phyloP scores from a whole-genome alignment of 2,888 invertebrate genomes.

The Drosophila recens region DNA sequence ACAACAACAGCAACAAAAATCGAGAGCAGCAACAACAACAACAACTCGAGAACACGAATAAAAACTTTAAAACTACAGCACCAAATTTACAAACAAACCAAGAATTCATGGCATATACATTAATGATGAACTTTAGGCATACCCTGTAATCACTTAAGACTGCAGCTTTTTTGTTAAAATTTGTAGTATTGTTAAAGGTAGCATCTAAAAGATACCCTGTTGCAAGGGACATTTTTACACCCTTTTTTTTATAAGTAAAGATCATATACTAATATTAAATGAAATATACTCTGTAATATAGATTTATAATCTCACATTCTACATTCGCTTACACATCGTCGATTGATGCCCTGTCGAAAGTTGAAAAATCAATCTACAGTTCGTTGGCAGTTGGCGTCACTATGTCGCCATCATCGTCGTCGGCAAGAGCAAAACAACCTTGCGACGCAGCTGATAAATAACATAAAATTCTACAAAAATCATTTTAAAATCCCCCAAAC shows the following conservation, averaged over 20 bases:
- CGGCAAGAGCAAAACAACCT: no score
- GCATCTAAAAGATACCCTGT: background rate
- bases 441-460: no score
- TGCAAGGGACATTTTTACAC: background rate
- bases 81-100: slow-evolving; percentile 23
- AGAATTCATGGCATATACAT: background rate
- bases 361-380: no score
- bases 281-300: background rate
- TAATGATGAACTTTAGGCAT: background rate
- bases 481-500: no score
- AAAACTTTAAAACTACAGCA: slow-evolving; percentile 35
- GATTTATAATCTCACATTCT: no score
- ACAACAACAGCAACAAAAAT: slow-evolving; percentile 4
- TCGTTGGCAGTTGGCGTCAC: no score
- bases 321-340: no score
- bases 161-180: background rate
- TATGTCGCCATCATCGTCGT: no score
- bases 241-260: background rate
- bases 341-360: no score
- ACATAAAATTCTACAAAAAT: no score
- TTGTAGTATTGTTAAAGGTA: background rate
- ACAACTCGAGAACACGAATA: slow-evolving; percentile 25
- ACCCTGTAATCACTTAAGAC: slow-evolving; percentile 2
- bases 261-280: background rate
- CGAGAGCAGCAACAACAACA: slow-evolving; percentile 2